Evolutionary conservation across 2,797 vertebrate genomes (phyloP).

Genomic region (Catostomus latipinnis): DNA sequence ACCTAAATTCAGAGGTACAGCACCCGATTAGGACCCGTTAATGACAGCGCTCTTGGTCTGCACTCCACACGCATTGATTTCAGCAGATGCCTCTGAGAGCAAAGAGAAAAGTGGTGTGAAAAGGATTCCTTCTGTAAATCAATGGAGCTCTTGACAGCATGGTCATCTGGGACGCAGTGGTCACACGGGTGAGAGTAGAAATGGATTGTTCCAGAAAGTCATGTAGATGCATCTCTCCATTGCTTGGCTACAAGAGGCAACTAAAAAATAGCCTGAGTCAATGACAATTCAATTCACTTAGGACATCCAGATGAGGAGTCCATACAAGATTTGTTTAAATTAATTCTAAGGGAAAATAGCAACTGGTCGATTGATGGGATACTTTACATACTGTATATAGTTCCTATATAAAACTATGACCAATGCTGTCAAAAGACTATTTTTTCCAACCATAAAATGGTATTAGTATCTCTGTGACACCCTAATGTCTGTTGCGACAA

Average conservation of each 20-base stretch:
- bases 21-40: conserved; percentile 4
- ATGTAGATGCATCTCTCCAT: background rate
- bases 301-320: background rate
- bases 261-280: conserved; percentile 29
- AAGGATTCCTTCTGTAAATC: conserved; percentile 67
- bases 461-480: conserved; percentile 25
- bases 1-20: conserved; percentile 2
- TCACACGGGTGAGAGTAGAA: conserved; percentile 36
- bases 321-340: conserved; percentile 29
- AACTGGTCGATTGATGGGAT: conserved; percentile 29
- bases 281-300: conserved; percentile 44
- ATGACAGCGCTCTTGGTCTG: background rate
- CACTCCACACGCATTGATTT: conserved; percentile 33
- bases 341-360: conserved; percentile 17
- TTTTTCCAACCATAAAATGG: conserved; percentile 18
- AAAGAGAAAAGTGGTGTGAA: conserved; percentile 66
- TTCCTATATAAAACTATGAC: background rate
- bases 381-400: conserved; percentile 1
- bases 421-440: background rate
- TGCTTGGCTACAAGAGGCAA: conserved; percentile 22
- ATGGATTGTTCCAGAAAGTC: conserved; percentile 42
- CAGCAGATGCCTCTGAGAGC: conserved; percentile 24
- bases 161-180: conserved; percentile 65
- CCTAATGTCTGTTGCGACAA: conserved; percentile 16
- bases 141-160: conserved; percentile 62